Base-by-base conservation (phyloP, 2,113 vertebrate species). In the Anhinga anhinga region DNA sequence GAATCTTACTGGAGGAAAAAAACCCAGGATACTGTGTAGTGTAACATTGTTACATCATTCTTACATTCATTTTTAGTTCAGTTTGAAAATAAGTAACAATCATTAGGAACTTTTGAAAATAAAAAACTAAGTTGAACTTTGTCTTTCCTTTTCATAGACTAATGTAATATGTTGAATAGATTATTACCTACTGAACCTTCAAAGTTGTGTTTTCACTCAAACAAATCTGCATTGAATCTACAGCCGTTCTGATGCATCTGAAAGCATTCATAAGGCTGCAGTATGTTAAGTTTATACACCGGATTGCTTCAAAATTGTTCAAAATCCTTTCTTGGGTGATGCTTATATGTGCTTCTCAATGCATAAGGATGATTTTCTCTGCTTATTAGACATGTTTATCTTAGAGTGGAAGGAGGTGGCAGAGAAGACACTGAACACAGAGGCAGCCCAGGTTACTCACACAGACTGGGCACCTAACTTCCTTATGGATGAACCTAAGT, bases 261-360 rank as follows among this genome's bases (percentile, higher is more conserved):
- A 93, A 72, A 92, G 34, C 7, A 13, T 92, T 86, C 38, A 59
- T 36, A 91, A 93, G 76, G 50, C 50, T 79, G 45, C 61, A 90
- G 42, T 42, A 34, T 26, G 45, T 88, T 91, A 88, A 86, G 59
- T 19, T 32, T 16, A 44, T 67, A 82, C 49, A 95, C 44, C 25
- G 25, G 52, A 86, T 61, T 90, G 72, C 97, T 96, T 96, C 90
- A 95, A 88, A 91, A 42, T 93, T 66, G 45, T 96, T 98, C 88
- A 84, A 85, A 95, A 88, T 91, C 25, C 36, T 84, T 85, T 92
- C 59, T 92, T 89, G 78, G 6, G 5, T 87, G 61, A 87, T 73
- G 15, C 58, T 86, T 92, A 16, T 63, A 42, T 92, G n/a, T 86
- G 80, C 73, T 61, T 89, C 59, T 84, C 50, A 74, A 29, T 0